Base-by-base conservation (phyloP, 2,888 invertebrate species). In the Lottia scabra region DNA sequence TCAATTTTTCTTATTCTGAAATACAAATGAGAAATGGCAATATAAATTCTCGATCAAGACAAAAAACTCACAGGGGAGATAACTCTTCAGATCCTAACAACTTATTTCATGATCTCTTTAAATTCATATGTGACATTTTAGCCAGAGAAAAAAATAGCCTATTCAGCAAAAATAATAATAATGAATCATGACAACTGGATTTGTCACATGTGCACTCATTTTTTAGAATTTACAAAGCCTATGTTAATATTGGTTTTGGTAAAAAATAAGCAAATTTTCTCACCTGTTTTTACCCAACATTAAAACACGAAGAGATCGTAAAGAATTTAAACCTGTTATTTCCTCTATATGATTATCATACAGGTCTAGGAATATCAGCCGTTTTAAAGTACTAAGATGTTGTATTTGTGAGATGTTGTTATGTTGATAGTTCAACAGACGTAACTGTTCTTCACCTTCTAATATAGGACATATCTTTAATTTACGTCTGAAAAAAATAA, bases 281-380 rank as follows among this genome's bases (percentile, higher is more conserved):
- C 72, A 94, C 94, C 95, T 94, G 90, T 98, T 98, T 91, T 97
- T 97, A 0, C 97, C 97, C 88, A 98, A 92, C 77, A 97, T 91
- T 71, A 98, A 91, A 16, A 97, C 97, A 79, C 96, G 92, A 68
- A 97, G 91, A 84, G 94, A 94, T 77, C 93, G 93, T 67, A 97
- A 91, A 69, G 93, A 92, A 81, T 94, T 94, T 74, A 98, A 91
- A 71, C 93, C 94, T 72, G 93, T 93, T 75, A 97, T 94, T 87
- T 93, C 93, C 80, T 97, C 97, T 76, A 98, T 93, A 90, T 97
- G 96, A 90, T 98, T 98, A 90, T 97, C 96, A 87, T 97, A 98
- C 72, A 98, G 92, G 90, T 98, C 97, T 73, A 98, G 92, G 89
- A 97, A 97, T 23, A 97, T 96, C 73, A 98, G 91, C 89, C 94